Base-by-base conservation (phyloP, 2,888 invertebrate genomes). In the Thera obeliscata region DNA sequence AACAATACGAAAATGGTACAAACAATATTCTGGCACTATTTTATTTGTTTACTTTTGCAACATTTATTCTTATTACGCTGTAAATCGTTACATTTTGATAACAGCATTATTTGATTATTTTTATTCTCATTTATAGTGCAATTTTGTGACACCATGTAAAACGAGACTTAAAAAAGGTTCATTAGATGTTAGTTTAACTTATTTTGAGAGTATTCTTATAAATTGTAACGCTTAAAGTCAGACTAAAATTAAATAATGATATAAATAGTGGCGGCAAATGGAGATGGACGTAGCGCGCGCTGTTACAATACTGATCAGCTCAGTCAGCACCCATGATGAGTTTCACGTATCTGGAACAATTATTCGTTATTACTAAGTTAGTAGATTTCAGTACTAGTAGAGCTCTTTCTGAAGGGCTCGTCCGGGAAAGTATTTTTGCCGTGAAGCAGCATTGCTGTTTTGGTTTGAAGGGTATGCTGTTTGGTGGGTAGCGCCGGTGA, bases 261-360 rank as follows among this genome's bases (percentile, higher is more conserved):
- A 87, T 87, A 88, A 90, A 89, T 87, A 88, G 80, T 78, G 82
- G 81, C 75, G 78, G 76, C 61, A 75, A 77, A 83, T 84, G 78
- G 84, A 48, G 67, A 62, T 58, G 62, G 67, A 71, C 62, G 69
- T 76, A 69, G 76, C 74, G 74, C 75, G 78, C 76, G 71, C 50
- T 65, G 54, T 58, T 46, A 71, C 72, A 83, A 83, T 83, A 85
- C 84, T 85, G 83, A 73, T 77, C 74, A 76, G 76, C 80, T 82
- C 87, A 83, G 83, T 78, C 86, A 87, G 87, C 90, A 87, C 86
- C 83, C 84, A 68, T 76, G 71, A 72, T 81, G 79, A 82, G 77
- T 79, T 62, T 70, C 74, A 69, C 75, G 77, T 85, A 73, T 62
- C 73, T 73, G 72, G 2, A 74, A 73, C 83, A 82, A 87, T 46